Conservation (phyloP, 2,888 invertebrate genomes). For the Harmothoe impar region DNA sequence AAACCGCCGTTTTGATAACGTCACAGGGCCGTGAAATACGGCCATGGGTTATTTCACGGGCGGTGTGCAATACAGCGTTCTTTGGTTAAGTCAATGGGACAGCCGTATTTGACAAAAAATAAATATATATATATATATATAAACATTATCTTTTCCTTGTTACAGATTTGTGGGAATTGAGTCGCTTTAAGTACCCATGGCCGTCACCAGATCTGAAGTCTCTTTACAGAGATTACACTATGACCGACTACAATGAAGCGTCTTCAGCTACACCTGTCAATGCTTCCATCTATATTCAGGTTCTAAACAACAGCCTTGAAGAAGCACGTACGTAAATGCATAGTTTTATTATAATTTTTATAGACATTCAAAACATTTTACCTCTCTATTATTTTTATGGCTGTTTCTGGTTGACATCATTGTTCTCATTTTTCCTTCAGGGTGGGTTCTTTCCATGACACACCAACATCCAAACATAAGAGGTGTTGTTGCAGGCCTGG, state of each 20-base stretch:
- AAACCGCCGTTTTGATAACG: too few relatives aligned
- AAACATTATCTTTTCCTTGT: not conserved
- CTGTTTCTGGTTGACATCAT: not conserved
- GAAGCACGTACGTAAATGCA: slow-evolving; percentile 71
- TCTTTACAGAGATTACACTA: slow-evolving; percentile 70
- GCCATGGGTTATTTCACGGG: too few relatives aligned
- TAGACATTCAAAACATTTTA: too few relatives aligned
- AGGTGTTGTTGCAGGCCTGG: slow-evolving; percentile 75
- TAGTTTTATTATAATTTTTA: too few relatives aligned
- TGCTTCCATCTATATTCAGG: slow-evolving; percentile 74
- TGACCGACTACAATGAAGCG: slow-evolving; percentile 69
- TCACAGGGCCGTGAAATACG: too few relatives aligned
- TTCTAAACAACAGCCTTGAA: slow-evolving; percentile 70
- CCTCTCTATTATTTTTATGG: too few relatives aligned
- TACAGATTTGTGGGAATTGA: slow-evolving; percentile 74
- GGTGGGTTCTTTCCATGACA: slow-evolving; percentile 73
- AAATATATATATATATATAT: too few relatives aligned
- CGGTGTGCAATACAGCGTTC: too few relatives aligned
- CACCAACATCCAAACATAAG: slow-evolving; percentile 72
- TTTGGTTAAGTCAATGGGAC: too few relatives aligned
- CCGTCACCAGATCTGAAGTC: slow-evolving; percentile 69
- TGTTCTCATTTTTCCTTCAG: slow-evolving; percentile 65
- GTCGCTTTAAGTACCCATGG: slow-evolving; percentile 73
- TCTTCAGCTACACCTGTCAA: slow-evolving; percentile 71
- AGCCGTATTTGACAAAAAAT: too few relatives aligned